A percentile compares a stretch with the other conserved stretches of the same genome.
Conservation (phyloP, 2,797 vertebrate species). For the Ateles fusciceps region DNA sequence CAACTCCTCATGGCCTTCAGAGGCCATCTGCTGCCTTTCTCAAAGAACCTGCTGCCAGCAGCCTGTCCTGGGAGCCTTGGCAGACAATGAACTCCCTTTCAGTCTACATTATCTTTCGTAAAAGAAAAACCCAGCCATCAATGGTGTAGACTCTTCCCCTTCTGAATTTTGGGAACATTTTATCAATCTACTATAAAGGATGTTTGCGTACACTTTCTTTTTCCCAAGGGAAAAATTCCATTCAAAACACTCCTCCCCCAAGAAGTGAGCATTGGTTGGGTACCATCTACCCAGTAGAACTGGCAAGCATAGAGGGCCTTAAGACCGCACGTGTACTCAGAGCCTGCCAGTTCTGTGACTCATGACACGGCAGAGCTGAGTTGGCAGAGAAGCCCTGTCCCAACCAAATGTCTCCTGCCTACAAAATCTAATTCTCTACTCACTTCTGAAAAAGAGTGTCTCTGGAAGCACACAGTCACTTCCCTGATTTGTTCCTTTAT, state of each 20-base stretch:
- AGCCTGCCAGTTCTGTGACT: slow-evolving; percentile 77
- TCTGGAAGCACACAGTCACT: background rate
- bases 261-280: slow-evolving; percentile 54
- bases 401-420: slow-evolving; percentile 68
- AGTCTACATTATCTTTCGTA: slow-evolving; percentile 31
- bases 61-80: slow-evolving; percentile 58
- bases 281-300: slow-evolving; percentile 46
- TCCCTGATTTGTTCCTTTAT: background rate
- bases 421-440: slow-evolving; percentile 35
- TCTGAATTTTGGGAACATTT: slow-evolving; percentile 43
- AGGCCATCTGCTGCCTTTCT: slow-evolving; percentile 66
- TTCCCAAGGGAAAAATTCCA: slow-evolving; percentile 15
- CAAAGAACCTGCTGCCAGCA: slow-evolving; percentile 56
- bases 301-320: slow-evolving; percentile 67
- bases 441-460: slow-evolving; percentile 30
- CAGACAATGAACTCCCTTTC: background rate
- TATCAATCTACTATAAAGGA: slow-evolving; percentile 18
- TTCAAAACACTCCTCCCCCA: slow-evolving; percentile 4
- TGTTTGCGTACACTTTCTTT: background rate
- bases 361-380: slow-evolving; percentile 70
- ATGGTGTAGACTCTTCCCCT: background rate
- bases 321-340: slow-evolving; percentile 59
- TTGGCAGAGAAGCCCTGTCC: slow-evolving; percentile 65
- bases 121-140: slow-evolving; percentile 30
- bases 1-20: slow-evolving; percentile 48